Conservation (phyloP, 1,140 invertebrate genomes). For the Daktulosphaira vitifoliae region DNA sequence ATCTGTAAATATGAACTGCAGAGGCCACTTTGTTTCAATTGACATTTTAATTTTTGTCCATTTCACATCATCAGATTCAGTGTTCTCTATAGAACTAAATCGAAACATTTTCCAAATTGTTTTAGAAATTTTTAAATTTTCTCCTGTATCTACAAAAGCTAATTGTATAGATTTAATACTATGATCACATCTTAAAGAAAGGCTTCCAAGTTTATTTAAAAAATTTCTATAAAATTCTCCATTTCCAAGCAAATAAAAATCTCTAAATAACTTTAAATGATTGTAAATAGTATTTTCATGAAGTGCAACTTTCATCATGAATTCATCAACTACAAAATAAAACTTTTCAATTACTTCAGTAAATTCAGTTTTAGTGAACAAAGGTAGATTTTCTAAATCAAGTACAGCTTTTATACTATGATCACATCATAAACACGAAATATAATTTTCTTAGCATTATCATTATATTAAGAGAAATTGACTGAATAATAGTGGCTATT, state of each 20-base stretch:
- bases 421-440: too few species aligned
- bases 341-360: slow-evolving; percentile 1
- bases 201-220: slow-evolving; percentile 8
- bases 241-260: slow-evolving; percentile 26
- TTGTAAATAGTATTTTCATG: neutral
- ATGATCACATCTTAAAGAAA: neutral
- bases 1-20: slow-evolving; percentile 23
- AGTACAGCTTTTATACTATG: too few species aligned
- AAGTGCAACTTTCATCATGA: slow-evolving; percentile 12
- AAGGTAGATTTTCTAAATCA: neutral
- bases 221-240: slow-evolving; percentile 21
- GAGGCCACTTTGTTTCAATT: slow-evolving; percentile 23
- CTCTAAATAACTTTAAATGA: slow-evolving; percentile 22
- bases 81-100: neutral
- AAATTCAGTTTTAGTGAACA: slow-evolving; percentile 26
- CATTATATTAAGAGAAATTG: too few species aligned
- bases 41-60: slow-evolving; percentile 23
- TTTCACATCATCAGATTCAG: neutral
- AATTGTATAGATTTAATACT: neutral
- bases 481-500: too few species aligned
- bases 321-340: slow-evolving; percentile 19
- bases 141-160: slow-evolving; percentile 3
- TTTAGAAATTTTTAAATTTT: slow-evolving; percentile 1
- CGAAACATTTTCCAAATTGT: slow-evolving; percentile 4
- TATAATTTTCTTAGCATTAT: too few species aligned